Evolutionary conservation across 2,888 invertebrate genomes (phyloP), one percentile per base, ranked within the genome.

Genomic region (Sympetrum striolatum): DNA sequence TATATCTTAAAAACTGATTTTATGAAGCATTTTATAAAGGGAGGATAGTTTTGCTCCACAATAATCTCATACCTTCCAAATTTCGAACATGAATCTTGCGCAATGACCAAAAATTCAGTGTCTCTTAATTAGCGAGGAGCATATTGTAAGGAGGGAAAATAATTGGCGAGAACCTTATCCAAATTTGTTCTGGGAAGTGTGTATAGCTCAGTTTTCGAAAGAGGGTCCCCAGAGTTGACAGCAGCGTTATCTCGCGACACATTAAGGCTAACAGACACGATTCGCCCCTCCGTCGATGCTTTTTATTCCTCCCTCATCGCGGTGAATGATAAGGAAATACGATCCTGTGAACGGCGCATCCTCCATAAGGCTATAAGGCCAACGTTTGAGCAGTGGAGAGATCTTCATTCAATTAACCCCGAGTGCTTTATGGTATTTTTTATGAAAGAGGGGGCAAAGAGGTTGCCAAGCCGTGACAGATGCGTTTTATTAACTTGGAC

Each of bases 351-450:
- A 73, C 73, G 73, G 31, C 73, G 10, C 31, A 73, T 31, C 31
- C 73, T 25, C 73, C 73, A 31, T 64, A 14, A 10, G n/a, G 64
- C 64, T 14, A 53, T 31, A 73, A 73, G 73, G 73, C 73, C 31
- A 31, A 10, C 73, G 73, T 31, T 73, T 73, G 73, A 73, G 73
- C 31, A 31, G 73, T 12, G 25, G 22, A 31, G 73, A 73, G 73
- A 73, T 73, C 25, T 73, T 86, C 86, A 86, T 60, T 86, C 86
- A 86, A 86, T 86, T 86, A 86, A 60, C 60, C 60, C 86, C 2
- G 39, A 86, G 86, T 86, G 82, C 58, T 58, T 60, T 58, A 82
- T 60, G 37, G 64, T 31, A 60, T 37, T 37, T 31, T n/a, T 60
- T 37, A 86, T 73, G 31, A 73, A 37, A 35, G 86, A 15, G 1